Conservation (phyloP, 1,140 invertebrate genomes). For the Micrasema longulum region DNA sequence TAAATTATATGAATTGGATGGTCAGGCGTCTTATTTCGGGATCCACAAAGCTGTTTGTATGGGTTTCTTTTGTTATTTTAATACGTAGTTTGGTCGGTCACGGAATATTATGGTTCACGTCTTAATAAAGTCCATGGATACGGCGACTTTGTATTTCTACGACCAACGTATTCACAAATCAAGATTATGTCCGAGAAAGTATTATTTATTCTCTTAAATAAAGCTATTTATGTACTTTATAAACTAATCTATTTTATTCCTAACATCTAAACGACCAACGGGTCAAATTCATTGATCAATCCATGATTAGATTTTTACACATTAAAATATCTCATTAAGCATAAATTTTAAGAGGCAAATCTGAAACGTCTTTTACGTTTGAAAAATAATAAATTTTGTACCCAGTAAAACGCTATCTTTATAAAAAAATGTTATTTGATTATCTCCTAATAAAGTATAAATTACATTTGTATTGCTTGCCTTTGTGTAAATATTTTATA, state of each 20-base stretch:
- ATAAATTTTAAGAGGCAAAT: too few species aligned
- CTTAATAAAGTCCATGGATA: conserved; percentile 2
- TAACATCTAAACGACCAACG: conserved; percentile 6
- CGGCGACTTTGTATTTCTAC: not conserved
- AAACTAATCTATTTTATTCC: conserved; percentile 24
- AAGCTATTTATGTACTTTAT: conserved; percentile 29
- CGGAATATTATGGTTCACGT: conserved; percentile 25
- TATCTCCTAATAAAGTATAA: too few species aligned
- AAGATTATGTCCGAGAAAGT: conserved; percentile 19
- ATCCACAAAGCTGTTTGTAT: conserved; percentile 10
- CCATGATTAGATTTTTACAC: conserved; percentile 2
- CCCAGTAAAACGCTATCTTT: too few species aligned
- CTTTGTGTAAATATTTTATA: too few species aligned
- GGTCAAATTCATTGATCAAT: conserved; percentile 12
- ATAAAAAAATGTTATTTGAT: too few species aligned
- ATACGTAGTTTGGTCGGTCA: conserved; percentile 25
- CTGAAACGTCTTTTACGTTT: too few species aligned
- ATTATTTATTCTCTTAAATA: conserved; percentile 17
- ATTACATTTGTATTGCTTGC: too few species aligned
- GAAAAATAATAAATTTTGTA: too few species aligned
- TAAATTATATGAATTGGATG: conserved; percentile 24
- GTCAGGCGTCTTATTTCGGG: conserved; percentile 4
- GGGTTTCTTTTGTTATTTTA: conserved; percentile 31
- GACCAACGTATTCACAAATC: conserved; percentile 30
- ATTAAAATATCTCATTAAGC: too few species aligned